Conservation (phyloP, 2,888 invertebrate species). For the Terebella lapidaria region DNA sequence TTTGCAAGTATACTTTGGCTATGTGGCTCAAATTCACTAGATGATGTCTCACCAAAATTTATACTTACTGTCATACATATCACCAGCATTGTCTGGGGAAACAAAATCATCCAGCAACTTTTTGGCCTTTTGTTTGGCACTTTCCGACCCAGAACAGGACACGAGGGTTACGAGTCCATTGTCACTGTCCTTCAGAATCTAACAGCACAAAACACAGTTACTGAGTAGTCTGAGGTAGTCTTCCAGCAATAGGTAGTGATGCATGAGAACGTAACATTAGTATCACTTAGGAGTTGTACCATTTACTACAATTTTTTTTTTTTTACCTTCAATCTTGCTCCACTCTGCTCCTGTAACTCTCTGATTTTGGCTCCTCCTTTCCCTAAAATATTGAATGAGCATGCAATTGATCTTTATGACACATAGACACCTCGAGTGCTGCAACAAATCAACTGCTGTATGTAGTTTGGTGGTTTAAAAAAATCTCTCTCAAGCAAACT, state of each 20-base stretch:
- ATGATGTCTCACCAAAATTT: not conserved
- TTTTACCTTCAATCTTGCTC: not conserved
- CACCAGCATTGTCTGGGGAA: not conserved
- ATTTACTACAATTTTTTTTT: not conserved
- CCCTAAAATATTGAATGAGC: slow-evolving; percentile 23
- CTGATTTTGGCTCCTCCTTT: slow-evolving; percentile 45
- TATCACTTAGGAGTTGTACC: too few species aligned
- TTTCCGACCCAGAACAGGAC: not conserved
- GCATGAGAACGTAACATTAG: too few species aligned
- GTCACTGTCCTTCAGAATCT: not conserved
- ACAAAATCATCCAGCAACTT: not conserved
- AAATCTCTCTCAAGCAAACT: not conserved
- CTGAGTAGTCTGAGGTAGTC: too few species aligned
- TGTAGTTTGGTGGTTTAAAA: too few species aligned
- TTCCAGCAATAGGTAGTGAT: too few species aligned
- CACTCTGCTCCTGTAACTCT: slow-evolving; percentile 38
- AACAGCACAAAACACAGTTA: not conserved
- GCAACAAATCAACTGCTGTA: not conserved
- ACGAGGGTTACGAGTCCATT: not conserved
- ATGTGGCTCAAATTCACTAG: not conserved
- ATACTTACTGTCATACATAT: not conserved
- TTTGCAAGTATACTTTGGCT: not conserved
- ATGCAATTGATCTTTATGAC: not conserved
- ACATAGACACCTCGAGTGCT: not conserved
- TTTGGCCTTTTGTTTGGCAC: not conserved